These are phyloP conservation scores for Clarias batrachus DNA, from an alignment of 2,113 vertebrate species.

Conservation along the genomic window DNA sequence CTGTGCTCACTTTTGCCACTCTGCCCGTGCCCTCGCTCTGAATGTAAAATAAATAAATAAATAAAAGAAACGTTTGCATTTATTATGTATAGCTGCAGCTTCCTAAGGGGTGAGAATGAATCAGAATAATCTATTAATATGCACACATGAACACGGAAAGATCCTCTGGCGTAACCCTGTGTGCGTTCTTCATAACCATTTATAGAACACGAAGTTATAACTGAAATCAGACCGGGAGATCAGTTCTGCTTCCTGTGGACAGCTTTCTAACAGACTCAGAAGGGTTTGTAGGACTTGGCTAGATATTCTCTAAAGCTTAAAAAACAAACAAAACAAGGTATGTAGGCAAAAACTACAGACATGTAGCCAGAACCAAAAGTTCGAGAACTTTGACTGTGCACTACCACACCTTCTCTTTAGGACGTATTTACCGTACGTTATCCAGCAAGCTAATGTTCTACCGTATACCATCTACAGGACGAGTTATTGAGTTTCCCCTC, in stretches of 20 bases:
- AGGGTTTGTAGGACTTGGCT: neutral
- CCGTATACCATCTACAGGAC: too few species aligned
- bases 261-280: neutral
- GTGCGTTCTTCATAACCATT: too few species aligned
- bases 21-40: too few species aligned
- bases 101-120: conserved; percentile 60
- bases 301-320: neutral
- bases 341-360: too few species aligned
- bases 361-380: too few species aligned
- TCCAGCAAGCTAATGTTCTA: too few species aligned
- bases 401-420: too few species aligned
- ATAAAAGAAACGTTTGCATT: conserved; percentile 24
- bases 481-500: too few species aligned
- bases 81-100: conserved; percentile 67
- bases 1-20: neutral
- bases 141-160: neutral
- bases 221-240: neutral
- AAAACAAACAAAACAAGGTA: too few species aligned
- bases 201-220: neutral
- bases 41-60: neutral
- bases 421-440: too few species aligned
- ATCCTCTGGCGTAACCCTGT: neutral
- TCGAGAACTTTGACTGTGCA: too few species aligned
- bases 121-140: conserved; percentile 44
- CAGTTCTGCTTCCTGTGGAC: neutral